Evolutionary conservation across 30 jellyfish, hydroid and myxozoan species (phyloP).

Genomic region (Pelagia noctiluca): DNA sequence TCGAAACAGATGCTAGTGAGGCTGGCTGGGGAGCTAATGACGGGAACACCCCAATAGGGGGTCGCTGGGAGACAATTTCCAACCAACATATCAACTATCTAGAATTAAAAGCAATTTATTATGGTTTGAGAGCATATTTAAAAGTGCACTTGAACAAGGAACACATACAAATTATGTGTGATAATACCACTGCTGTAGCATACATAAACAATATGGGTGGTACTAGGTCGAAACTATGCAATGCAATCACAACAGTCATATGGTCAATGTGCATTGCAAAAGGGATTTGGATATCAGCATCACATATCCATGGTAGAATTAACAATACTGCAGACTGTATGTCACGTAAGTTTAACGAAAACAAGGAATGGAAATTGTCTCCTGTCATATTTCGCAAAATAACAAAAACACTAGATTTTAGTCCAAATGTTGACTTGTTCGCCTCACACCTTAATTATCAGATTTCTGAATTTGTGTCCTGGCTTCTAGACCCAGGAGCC

Average conservation of each 20-base stretch:
- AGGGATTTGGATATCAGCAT: slow-evolving; percentile 20
- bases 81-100: neutral
- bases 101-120: neutral
- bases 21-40: slow-evolving; percentile 8
- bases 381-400: too few species aligned
- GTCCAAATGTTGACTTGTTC: too few species aligned
- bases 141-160: neutral
- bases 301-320: slow-evolving; percentile 26
- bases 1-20: neutral
- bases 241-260: neutral
- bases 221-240: neutral
- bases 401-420: too few species aligned
- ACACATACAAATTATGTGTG: slow-evolving; percentile 26
- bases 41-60: slow-evolving; percentile 3
- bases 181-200: slow-evolving; percentile 43
- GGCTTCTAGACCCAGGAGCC: slow-evolving; percentile 27
- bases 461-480: slow-evolving; percentile 9
- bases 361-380: too few species aligned
- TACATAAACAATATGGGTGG: slow-evolving; percentile 57
- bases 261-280: slow-evolving; percentile 10
- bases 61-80: neutral
- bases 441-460: too few species aligned
- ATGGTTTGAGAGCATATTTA: neutral
- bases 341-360: slow-evolving; percentile 36
- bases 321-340: slow-evolving; percentile 34